Conservation (phyloP, 2,888 invertebrate species). For the Pterobdella sp. region DNA sequence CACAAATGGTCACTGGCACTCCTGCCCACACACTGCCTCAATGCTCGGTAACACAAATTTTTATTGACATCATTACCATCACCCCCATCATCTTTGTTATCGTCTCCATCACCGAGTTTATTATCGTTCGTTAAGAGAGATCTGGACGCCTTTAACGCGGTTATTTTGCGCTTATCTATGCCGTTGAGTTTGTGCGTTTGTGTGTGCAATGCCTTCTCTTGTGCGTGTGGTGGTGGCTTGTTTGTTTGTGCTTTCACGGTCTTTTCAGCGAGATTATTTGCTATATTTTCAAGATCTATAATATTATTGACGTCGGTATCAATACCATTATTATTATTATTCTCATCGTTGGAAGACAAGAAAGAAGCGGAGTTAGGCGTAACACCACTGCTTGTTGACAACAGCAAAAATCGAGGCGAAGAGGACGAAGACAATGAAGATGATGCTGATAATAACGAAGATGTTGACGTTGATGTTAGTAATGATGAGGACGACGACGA, state of each 20-base stretch:
- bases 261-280: too few species aligned
- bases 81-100: neutral
- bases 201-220: too few species aligned
- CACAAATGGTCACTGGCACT: too few species aligned
- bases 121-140: too few species aligned
- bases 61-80: neutral
- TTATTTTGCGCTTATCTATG: neutral
- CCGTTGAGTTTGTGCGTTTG: neutral
- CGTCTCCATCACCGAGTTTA: neutral
- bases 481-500: conserved; percentile 18
- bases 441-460: neutral
- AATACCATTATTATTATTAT: neutral
- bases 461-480: neutral
- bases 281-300: neutral
- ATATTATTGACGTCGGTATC: neutral
- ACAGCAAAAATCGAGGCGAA: neutral
- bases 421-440: conserved; percentile 1
- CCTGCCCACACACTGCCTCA: too few species aligned
- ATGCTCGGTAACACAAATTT: too few species aligned
- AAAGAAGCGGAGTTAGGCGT: too few species aligned
- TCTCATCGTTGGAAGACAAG: too few species aligned
- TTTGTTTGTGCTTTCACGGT: too few species aligned
- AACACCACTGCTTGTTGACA: too few species aligned
- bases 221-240: too few species aligned
- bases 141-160: too few species aligned